These are phyloP conservation scores for Brotula barbata DNA, from an alignment of 2,797 vertebrate species.

Conservation along the genomic window DNA sequence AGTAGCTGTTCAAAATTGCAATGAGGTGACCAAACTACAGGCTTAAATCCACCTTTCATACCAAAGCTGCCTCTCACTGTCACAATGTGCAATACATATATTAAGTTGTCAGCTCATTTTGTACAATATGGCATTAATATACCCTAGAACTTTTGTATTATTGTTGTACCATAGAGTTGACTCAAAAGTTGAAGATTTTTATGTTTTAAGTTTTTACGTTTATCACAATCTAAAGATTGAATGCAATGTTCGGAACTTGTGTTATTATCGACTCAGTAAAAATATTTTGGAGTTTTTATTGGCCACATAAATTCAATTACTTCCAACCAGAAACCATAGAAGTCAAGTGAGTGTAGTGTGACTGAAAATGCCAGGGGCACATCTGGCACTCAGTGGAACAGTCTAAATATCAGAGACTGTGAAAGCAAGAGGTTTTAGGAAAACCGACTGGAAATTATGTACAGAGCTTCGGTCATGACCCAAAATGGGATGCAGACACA, in stretches of 20 bases:
- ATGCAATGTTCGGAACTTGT: neutral
- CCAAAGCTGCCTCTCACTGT: no score
- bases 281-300: conserved; percentile 58
- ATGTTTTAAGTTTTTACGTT: no score
- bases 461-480: conserved; percentile 9
- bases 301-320: conserved; percentile 54
- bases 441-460: conserved; percentile 20
- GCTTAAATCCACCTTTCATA: neutral
- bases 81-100: no score
- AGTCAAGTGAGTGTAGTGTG: conserved; percentile 26
- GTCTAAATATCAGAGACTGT: conserved; percentile 5
- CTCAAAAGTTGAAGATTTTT: no score
- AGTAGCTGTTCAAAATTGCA: no score
- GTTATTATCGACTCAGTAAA: conserved; percentile 26
- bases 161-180: no score
- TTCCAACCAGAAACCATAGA: conserved; percentile 45
- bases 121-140: no score
- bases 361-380: conserved; percentile 44
- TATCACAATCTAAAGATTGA: conserved; percentile 3
- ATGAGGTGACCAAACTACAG: neutral
- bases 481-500: conserved; percentile 26
- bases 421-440: conserved; percentile 25
- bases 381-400: conserved; percentile 52
- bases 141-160: no score
- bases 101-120: no score